These are phyloP conservation scores for Pegoplata infirma DNA, from an alignment of 2,888 invertebrate genomes.

Conservation along the genomic window DNA sequence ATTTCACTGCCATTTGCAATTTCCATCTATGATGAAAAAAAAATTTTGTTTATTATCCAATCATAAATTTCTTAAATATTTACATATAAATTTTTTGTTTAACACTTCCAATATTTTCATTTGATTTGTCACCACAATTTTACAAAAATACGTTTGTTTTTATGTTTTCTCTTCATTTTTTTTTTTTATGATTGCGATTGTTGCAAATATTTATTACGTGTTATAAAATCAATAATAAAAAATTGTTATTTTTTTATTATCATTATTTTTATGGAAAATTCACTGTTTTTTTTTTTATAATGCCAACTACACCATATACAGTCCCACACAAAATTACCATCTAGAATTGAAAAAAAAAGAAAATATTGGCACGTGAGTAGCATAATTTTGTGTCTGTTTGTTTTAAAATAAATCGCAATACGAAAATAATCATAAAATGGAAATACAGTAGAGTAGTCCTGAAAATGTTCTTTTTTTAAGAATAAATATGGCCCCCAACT, in stretches of 20 bases:
- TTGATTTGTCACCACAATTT: not conserved
- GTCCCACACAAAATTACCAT: constrained; percentile 41
- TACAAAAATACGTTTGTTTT: constrained; percentile 15
- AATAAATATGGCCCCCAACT: no score
- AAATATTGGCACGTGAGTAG: constrained; percentile 41
- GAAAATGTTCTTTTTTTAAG: no score
- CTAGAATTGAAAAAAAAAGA: constrained; percentile 1
- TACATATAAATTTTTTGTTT: not conserved
- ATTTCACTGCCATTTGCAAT: no score
- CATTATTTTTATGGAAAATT: constrained; percentile 5
- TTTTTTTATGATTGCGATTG: constrained; percentile 50
- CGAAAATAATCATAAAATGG: not conserved
- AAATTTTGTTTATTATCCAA: no score
- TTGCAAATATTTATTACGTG: constrained; percentile 60
- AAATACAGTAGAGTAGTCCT: no score
- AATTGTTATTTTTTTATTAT: constrained; percentile 1
- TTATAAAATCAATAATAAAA: constrained; percentile 60
- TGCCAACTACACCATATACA: no score
- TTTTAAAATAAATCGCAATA: not conserved
- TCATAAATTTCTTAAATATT: not conserved
- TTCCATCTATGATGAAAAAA: no score
- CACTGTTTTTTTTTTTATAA: constrained; percentile 2
- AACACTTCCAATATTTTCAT: not conserved
- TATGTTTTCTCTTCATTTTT: not conserved
- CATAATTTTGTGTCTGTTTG: constrained; percentile 9